Percentiles rank a stretch among this genome's conserved stretches.
Evolutionary conservation across 2,113 vertebrate species (phyloP).

Genomic region (Epinephelus moara): DNA sequence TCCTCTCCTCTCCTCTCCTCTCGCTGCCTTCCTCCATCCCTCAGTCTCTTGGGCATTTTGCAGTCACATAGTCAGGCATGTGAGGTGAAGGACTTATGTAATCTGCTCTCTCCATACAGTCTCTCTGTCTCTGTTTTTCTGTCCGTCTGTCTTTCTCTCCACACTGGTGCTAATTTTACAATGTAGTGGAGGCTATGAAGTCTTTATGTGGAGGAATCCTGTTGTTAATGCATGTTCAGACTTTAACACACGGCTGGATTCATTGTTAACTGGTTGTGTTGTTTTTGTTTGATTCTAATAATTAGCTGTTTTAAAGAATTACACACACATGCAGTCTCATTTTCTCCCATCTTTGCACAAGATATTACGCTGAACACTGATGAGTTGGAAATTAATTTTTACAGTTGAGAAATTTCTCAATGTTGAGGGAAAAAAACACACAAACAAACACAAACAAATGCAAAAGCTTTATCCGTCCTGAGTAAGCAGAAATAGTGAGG

Average conservation of each 20-base stretch:
- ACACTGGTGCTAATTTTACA: slow-evolving; percentile 32
- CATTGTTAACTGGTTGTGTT: not conserved
- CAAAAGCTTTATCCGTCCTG: slow-evolving; percentile 24
- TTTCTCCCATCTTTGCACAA: not conserved
- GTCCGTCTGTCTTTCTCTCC: slow-evolving; percentile 41
- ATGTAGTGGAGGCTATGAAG: slow-evolving; percentile 25
- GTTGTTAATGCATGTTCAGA: slow-evolving; percentile 22
- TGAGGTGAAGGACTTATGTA: slow-evolving; percentile 84
- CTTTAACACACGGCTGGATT: slow-evolving; percentile 3
- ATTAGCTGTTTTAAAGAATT: not conserved
- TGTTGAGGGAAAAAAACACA: not conserved
- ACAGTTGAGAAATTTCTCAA: not conserved
- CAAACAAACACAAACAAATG: slow-evolving; percentile 5
- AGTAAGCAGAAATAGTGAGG: slow-evolving; percentile 61
- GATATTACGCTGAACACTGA: not conserved
- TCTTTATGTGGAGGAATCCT: slow-evolving; percentile 34
- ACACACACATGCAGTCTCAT: not conserved
- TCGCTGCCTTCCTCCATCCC: slow-evolving; percentile 53
- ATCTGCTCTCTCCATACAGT: slow-evolving; percentile 65
- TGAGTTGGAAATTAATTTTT: slow-evolving; percentile 16
- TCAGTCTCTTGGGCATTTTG: slow-evolving; percentile 69
- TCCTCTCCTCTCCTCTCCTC: slow-evolving; percentile 47
- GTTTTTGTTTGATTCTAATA: slow-evolving; percentile 9
- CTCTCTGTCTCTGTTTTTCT: slow-evolving; percentile 15
- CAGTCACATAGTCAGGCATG: slow-evolving; percentile 83